Conservation (phyloP, 2,888 invertebrate species). For the Cylindroiulus punctatus region DNA sequence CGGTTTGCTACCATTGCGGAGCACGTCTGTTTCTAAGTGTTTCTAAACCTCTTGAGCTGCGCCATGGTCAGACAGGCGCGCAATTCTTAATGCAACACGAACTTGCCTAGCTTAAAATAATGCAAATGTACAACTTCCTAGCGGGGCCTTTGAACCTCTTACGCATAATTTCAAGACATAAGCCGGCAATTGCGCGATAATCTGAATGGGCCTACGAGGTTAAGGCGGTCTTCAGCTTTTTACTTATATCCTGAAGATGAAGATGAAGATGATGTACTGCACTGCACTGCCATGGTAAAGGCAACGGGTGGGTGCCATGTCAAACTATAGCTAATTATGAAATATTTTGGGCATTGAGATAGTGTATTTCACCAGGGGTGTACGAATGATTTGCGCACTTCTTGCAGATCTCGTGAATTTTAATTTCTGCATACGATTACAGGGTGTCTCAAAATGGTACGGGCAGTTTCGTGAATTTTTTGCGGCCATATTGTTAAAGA, state of each 20-base stretch:
- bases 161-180: constrained; percentile 12
- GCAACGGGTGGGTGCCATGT: neutral
- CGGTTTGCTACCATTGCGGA: constrained; percentile 33
- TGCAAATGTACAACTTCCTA: constrained; percentile 29
- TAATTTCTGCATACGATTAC: too few relatives aligned
- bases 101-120: constrained; percentile 19
- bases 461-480: too few relatives aligned
- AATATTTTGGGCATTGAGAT: neutral
- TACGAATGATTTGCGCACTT: too few relatives aligned
- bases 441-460: too few relatives aligned
- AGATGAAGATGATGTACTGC: too few relatives aligned
- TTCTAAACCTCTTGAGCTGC: neutral
- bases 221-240: neutral
- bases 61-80: neutral
- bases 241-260: neutral
- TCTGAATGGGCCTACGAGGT: constrained; percentile 29
- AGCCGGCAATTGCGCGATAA: constrained; percentile 31
- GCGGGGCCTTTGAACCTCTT: constrained; percentile 34
- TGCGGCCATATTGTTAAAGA: too few relatives aligned
- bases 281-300: neutral
- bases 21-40: constrained; percentile 42
- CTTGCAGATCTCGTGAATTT: too few relatives aligned
- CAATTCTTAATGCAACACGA: neutral
- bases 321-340: neutral
- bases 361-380: neutral